These are phyloP conservation scores for Lepidonotus clava DNA, from an alignment of 2,888 invertebrate species.

Conservation along the genomic window DNA sequence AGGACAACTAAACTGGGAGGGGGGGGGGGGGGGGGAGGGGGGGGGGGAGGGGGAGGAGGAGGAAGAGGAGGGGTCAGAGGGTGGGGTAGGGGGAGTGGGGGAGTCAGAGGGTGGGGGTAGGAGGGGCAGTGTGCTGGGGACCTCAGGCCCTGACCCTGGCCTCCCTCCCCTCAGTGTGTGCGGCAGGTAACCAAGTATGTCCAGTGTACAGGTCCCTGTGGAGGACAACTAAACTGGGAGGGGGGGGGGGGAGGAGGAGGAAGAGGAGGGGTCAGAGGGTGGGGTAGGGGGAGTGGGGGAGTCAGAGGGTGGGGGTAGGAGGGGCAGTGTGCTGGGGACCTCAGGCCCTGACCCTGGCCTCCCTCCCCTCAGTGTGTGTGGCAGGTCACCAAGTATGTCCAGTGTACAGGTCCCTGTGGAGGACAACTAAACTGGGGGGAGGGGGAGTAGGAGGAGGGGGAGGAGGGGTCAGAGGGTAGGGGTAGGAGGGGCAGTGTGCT, in stretches of 20 bases:
- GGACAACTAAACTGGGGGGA: background rate
- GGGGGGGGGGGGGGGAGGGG: conserved; percentile 57
- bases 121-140: background rate
- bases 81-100: conserved; percentile 58
- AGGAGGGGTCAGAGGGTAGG: background rate
- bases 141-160: too few species aligned
- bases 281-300: background rate
- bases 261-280: background rate
- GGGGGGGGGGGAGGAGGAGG: background rate
- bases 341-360: too few species aligned
- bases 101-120: conserved; percentile 38
- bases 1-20: background rate
- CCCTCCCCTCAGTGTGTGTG: background rate
- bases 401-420: background rate
- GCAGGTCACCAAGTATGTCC: background rate
- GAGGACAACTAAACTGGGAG: background rate
- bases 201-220: too few species aligned
- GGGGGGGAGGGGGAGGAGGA: conserved; percentile 57
- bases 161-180: too few species aligned
- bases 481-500: background rate
- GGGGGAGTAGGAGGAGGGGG: background rate
- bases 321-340: background rate
- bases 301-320: conserved; percentile 56
- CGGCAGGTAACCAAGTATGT: too few species aligned
- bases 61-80: too few species aligned